Base-by-base conservation (phyloP, 2,797 vertebrate species). In the Menidia menidia region DNA sequence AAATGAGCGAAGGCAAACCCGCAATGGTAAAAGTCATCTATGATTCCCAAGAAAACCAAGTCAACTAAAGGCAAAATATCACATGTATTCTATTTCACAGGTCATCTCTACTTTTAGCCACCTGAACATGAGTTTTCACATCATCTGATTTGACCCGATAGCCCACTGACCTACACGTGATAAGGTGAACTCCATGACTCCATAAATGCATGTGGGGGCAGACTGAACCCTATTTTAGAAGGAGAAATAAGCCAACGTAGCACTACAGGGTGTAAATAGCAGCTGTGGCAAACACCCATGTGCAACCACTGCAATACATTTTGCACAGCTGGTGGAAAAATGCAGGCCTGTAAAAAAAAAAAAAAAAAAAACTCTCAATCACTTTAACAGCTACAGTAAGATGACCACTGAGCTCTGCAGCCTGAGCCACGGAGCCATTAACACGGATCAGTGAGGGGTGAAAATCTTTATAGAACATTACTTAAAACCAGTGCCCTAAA, bases 251-350 rank as follows among this genome's bases (percentile, higher is more conserved):
- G 71, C 63, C 70, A 70, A 31, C 82, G 57, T 55, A 69, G 83
- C 57, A 51, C 78, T 78, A 78, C 78, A 44, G 42, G 72, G 83
- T 79, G 69, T 77, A 78, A 85, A 85, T 87, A 86, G 72, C 75
- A 67, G 43, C 50, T 19, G 59, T 78, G 88, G 90, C 84, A 84
- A 71, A 85, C 65, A 71, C 69, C 72, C 83, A 88, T 72, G 74
- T 74, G 86, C 82, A 80, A 80, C 75, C 73, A 45, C 73, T 72
- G 86, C 83, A 75, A 76, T 83, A 75, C 75, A 73, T 87, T 83
- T 72, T 86, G 86, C 83, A 85, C 76, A 78, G 84, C 81, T 81
- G 80, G 80, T 88, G 83, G 82, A 90, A 91, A 90, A 84, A 68
- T 33, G 54, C 69, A 60, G 62, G 43, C 68, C 85, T 83, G 84